A percentile compares a stretch with the other conserved stretches of the same genome.
Conservation (phyloP, 2,888 invertebrate species). For the Anticlea derivata region DNA sequence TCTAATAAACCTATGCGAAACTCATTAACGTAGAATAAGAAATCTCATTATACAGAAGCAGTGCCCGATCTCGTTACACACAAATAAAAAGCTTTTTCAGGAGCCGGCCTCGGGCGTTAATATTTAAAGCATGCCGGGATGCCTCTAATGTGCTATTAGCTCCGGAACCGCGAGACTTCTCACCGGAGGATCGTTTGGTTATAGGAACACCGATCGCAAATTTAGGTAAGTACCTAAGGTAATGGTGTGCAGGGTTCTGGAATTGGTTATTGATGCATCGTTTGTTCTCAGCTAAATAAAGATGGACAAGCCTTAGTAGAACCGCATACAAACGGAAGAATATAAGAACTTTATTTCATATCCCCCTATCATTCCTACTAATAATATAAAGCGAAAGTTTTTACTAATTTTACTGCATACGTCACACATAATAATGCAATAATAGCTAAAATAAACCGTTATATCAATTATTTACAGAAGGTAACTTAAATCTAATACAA, state of each 20-base stretch:
- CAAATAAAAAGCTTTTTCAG: slow-evolving; percentile 70
- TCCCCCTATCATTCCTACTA: too few species aligned
- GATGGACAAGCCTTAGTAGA: too few species aligned
- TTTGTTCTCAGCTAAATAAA: too few species aligned
- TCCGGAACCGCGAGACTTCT: slow-evolving; percentile 49
- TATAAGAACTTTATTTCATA: too few species aligned
- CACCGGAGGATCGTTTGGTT: slow-evolving; percentile 24
- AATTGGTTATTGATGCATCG: too few species aligned
- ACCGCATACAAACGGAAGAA: too few species aligned
- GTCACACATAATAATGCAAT: too few species aligned
- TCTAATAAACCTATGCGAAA: slow-evolving; percentile 57
- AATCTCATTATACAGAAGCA: slow-evolving; percentile 64
- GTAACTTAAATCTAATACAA: too few species aligned
- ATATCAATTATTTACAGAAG: too few species aligned
- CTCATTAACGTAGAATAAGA: slow-evolving; percentile 66
- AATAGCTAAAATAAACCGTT: too few species aligned
- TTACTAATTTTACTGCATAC: too few species aligned
- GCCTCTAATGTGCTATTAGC: slow-evolving; percentile 75
- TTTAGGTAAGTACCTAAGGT: slow-evolving; percentile 5
- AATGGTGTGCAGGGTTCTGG: neutral
- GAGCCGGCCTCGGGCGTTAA: slow-evolving; percentile 61
- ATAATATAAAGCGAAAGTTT: too few species aligned
- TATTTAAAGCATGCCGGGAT: slow-evolving; percentile 68
- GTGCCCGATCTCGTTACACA: slow-evolving; percentile 66
- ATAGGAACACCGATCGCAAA: slow-evolving; percentile 6